Base-by-base conservation (phyloP, 2,797 vertebrate species). In the Takifugu rubripes region DNA sequence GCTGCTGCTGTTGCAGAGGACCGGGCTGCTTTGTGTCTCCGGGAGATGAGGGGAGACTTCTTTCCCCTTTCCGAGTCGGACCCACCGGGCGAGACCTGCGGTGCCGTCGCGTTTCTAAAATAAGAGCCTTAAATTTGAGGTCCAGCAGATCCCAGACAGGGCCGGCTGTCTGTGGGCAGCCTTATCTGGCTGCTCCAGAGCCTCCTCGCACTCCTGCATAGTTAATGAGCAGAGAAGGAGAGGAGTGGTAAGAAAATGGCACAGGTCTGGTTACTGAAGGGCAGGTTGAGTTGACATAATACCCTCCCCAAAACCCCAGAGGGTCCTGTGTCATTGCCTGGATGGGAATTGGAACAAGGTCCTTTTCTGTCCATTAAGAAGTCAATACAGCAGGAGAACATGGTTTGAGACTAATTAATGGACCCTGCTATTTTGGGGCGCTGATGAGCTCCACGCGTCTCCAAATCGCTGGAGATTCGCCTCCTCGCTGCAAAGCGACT, bases 381-480 rank as follows among this genome's bases (percentile, higher is more conserved):
- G 90, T 92, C 91, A 60, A 92, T 92, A 88, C 85, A 84, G 59
- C 74, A 61, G 75, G 64, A 83, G 87, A 89, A 91, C 90, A 88
- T 84, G 82, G 88, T 90, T 89, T 84, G 85, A 63, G 77, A 70
- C 87, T 91, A 92, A 92, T 92, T 92, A 92, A 92, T 92, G 88
- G 85, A 56, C 56, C 72, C 60, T 25, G 72, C 79, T 87, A 86
- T 86, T 88, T 86, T 85, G 71, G 83, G 78, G 68, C 75, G 40
- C 77, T 81, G 85, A 88, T 83, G 87, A 89, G 84, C 79, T 82
- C 57, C 49, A 83, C 87, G 83, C 78, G 74, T 86, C 86, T 81
- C 71, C 66, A 80, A 86, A 86, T 84, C 79, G 47, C 86, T 70
- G 44, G 81, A 89, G 86, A 85, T 84, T 77, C 66, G 82, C 84